Conservation (phyloP, 1,140 invertebrate species). For the Archegozetes longisetosus region DNA sequence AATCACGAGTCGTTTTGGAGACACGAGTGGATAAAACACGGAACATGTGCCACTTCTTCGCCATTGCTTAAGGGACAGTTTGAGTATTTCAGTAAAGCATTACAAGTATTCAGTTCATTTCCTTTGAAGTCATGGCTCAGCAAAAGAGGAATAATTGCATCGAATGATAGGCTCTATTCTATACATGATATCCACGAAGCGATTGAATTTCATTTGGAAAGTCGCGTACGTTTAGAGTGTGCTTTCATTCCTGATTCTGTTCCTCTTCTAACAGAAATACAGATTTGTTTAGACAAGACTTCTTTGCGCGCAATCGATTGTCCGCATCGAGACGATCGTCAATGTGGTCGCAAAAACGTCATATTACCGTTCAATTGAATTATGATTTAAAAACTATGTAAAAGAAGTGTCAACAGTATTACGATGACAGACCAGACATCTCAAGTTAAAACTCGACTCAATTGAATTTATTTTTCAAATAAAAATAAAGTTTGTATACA, state of each 20-base stretch:
- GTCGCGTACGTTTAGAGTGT: neutral
- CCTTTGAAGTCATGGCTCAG: neutral
- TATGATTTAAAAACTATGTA: no score
- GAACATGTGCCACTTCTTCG: neutral
- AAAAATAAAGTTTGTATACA: no score
- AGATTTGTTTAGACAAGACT: neutral
- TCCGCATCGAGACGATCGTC: neutral
- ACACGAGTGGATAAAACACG: neutral
- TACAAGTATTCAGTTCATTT: neutral
- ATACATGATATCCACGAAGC: neutral
- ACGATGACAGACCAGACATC: no score
- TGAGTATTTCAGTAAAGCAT: neutral
- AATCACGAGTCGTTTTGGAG: neutral
- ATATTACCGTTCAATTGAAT: no score
- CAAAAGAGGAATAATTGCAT: neutral
- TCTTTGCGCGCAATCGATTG: neutral
- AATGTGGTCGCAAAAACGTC: no score
- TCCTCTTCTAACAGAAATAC: neutral
- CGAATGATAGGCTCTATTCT: neutral
- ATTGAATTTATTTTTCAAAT: no score
- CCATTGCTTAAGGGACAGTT: neutral
- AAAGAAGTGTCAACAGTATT: no score
- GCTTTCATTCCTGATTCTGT: neutral
- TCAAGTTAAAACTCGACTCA: no score
- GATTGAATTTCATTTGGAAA: neutral